Evolutionary conservation across 1,140 invertebrate species (phyloP), one percentile per base, ranked within the genome.

Genomic region (Hydropsyche tenuis): DNA sequence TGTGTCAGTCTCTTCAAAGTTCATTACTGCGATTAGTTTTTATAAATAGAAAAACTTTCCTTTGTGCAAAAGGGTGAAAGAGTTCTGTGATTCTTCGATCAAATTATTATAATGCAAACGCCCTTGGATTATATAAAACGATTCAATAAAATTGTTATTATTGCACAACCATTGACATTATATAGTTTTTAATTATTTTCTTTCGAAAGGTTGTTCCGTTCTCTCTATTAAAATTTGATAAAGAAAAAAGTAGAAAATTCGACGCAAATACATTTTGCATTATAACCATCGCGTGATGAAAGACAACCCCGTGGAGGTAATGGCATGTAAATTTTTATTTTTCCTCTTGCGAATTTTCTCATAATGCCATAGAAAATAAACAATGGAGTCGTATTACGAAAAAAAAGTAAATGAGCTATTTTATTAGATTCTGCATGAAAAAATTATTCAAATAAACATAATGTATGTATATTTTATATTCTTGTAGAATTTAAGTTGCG

Each of bases 221-320:
- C 9, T 37, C 9, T 37, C 30, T 37, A 37, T 37, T 37, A 37
- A 37, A 37, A 37, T 37, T 37, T 37, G 3, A 37, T 37, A 9
- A 37, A 37, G 30, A 37, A 37, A 37, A 37, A 37, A 3, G 9
- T 37, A 9, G 30, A 37, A 37, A 37, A 37, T 37, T 4, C 30
- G 30, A 37, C 30, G 30, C 30, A 37, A 9, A 20, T 53, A 53
- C 48, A 25, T 25, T 60, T 60, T 18, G 45, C 16, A 48, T 7
- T 16, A 48, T 48, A 16, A 42, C 16, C n/a, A 43, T 65, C 63
- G 63, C 63, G 63, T 65, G 63, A 65, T 25, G 16, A 45, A 22
- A 42, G 63, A 65, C 27, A 23, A 65, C 63, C 14, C n/a, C n/a
- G n/a, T n/a, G n/a, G 46, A 51, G 46, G 30, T 37, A 37, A 53